These are phyloP conservation scores for Macquaria ambigua DNA, from an alignment of 2,113 vertebrate species.

Conservation along the genomic window DNA sequence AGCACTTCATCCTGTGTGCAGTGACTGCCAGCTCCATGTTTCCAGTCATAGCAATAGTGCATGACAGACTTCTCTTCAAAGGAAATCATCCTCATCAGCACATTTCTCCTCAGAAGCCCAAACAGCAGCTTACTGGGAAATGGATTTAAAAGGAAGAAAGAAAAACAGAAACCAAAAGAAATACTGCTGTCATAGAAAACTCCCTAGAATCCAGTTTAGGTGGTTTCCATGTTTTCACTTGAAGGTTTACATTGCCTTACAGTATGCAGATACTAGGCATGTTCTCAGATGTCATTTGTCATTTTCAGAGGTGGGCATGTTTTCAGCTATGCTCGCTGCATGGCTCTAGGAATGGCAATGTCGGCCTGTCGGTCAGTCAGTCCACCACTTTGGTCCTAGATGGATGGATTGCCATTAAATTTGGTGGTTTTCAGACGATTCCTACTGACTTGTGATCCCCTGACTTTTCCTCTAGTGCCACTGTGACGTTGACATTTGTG, in stretches of 20 bases:
- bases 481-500: not conserved
- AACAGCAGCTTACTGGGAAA: slow-evolving; percentile 20
- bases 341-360: not conserved
- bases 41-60: slow-evolving; percentile 9
- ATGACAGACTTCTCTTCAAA: slow-evolving; percentile 43
- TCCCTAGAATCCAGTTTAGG: not conserved
- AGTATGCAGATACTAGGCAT: not conserved
- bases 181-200: slow-evolving; percentile 15
- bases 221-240: slow-evolving; percentile 8
- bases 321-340: not conserved
- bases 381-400: not conserved
- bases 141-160: not conserved
- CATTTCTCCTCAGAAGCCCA: slow-evolving; percentile 24
- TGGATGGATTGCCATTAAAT: not conserved
- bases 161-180: not conserved
- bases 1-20: not conserved
- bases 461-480: not conserved
- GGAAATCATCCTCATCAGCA: slow-evolving; percentile 40
- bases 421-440: not conserved
- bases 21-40: slow-evolving; percentile 9
- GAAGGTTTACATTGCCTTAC: not conserved
- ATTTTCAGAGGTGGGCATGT: not conserved
- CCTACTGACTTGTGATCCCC: not conserved
- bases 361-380: not conserved
- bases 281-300: not conserved